Evolutionary conservation across 2,888 invertebrate genomes (phyloP).

Genomic region (Ellobium chinense): DNA sequence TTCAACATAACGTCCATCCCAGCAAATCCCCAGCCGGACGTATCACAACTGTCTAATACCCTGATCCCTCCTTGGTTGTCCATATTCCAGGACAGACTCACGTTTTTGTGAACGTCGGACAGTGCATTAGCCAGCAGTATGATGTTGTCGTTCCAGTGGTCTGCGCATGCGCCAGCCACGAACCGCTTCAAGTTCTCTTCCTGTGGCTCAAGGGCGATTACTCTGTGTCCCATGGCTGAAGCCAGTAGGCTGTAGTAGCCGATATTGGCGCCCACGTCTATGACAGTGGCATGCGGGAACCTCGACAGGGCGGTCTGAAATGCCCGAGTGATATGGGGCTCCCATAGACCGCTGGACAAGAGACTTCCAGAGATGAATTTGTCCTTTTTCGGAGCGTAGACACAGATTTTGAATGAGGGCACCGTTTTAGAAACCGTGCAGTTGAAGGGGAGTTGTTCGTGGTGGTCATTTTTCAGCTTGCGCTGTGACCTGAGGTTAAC

Average conservation of each 20-base stretch:
- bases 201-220: constrained; percentile 75
- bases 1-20: background rate
- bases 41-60: constrained; percentile 48
- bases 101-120: constrained; percentile 57
- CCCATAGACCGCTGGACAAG: constrained; percentile 68
- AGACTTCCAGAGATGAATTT: constrained; percentile 68
- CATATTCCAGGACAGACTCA: constrained; percentile 54
- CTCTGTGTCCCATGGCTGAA: constrained; percentile 66
- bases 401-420: constrained; percentile 64
- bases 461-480: background rate
- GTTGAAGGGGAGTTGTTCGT: constrained; percentile 38
- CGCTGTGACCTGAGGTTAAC: background rate
- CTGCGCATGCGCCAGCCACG: constrained; percentile 45
- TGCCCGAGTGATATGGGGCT: constrained; percentile 65
- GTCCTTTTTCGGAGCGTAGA: constrained; percentile 61
- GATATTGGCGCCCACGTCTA: constrained; percentile 76
- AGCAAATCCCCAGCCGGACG: background rate
- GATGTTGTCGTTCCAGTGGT: constrained; percentile 57
- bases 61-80: constrained; percentile 71
- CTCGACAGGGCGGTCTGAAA: constrained; percentile 60
- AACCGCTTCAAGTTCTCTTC: constrained; percentile 47
- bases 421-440: constrained; percentile 59
- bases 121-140: constrained; percentile 63
- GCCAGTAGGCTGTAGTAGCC: constrained; percentile 73
- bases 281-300: constrained; percentile 58